Evolutionary conservation across 2,113 vertebrate genomes (phyloP).

Genomic region (Etheostoma spectabile): DNA sequence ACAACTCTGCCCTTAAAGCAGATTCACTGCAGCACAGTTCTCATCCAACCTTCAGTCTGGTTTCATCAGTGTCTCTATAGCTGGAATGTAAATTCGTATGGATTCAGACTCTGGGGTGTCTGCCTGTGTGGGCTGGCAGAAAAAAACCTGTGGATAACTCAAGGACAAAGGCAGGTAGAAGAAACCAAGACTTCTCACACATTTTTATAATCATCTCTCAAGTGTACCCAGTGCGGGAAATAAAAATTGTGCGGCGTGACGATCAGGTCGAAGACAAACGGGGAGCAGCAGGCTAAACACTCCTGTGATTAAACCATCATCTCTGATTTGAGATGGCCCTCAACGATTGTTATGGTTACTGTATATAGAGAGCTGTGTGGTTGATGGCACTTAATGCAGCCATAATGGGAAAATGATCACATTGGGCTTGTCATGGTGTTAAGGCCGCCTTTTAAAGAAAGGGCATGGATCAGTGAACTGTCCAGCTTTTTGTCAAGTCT

Average conservation of each 20-base stretch:
- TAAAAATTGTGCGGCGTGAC: constrained; percentile 82
- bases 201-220: constrained; percentile 79
- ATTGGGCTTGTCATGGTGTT: constrained; percentile 28
- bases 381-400: constrained; percentile 53
- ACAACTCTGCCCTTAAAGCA: constrained; percentile 42
- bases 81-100: constrained; percentile 56
- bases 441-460: constrained; percentile 30
- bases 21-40: constrained; percentile 42
- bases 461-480: constrained; percentile 30
- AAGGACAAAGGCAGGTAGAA: constrained; percentile 64
- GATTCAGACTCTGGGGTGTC: constrained; percentile 48
- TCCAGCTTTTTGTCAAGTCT: constrained; percentile 3
- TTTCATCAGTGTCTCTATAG: constrained; percentile 58
- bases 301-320: constrained; percentile 87
- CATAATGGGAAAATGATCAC: constrained; percentile 65
- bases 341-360: constrained; percentile 80
- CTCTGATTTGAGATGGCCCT: constrained; percentile 82
- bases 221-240: constrained; percentile 79
- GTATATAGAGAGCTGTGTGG: constrained; percentile 35
- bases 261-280: constrained; percentile 81
- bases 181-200: constrained; percentile 43
- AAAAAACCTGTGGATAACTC: constrained; percentile 38
- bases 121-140: constrained; percentile 43
- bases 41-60: constrained; percentile 61
- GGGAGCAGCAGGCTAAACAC: constrained; percentile 79